Evolutionary conservation across 2,797 vertebrate species (phyloP).

Genomic region (Loris lydekkerianus): DNA sequence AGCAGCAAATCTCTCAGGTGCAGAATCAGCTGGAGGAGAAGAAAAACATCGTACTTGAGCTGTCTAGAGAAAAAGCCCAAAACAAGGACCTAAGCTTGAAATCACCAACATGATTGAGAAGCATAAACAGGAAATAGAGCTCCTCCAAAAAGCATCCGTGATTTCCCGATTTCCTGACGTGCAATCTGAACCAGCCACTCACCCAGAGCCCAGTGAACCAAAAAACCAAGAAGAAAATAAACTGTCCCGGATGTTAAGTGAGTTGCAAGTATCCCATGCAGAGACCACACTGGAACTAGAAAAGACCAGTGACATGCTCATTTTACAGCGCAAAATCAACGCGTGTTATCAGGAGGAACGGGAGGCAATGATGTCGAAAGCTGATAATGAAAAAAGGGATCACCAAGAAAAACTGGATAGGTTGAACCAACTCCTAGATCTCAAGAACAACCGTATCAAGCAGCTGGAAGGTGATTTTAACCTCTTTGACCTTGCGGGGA

Average conservation of each 20-base stretch:
- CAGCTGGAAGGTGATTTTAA: conserved; percentile 94
- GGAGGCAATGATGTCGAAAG: conserved; percentile 87
- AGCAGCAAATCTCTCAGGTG: conserved; percentile 60
- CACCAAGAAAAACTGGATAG: conserved; percentile 85
- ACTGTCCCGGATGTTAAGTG: conserved; percentile 76
- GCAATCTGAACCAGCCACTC: neutral
- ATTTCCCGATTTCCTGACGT: conserved; percentile 3
- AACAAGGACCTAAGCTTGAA: conserved; percentile 76
- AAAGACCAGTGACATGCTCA: conserved; percentile 93
- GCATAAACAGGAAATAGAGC: conserved; percentile 87
- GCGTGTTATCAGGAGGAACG: conserved; percentile 93
- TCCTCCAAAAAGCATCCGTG: conserved; percentile 85
- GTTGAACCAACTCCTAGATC: conserved; percentile 90
- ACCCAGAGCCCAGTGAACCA: conserved; percentile 49
- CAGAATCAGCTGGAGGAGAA: conserved; percentile 79
- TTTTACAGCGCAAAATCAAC: conserved; percentile 92
- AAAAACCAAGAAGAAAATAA: conserved; percentile 63
- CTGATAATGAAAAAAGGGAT: conserved; percentile 88
- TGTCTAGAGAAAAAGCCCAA: conserved; percentile 82
- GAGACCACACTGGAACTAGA: conserved; percentile 93
- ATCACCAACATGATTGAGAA: conserved; percentile 78
- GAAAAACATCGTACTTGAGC: conserved; percentile 77
- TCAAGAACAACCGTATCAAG: conserved; percentile 90
- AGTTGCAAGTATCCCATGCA: conserved; percentile 89
- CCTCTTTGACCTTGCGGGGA: conserved; percentile 89